Evolutionary conservation across 2,888 invertebrate genomes (phyloP), one percentile per base, ranked within the genome.

Genomic region (Ethmia dodecea): DNA sequence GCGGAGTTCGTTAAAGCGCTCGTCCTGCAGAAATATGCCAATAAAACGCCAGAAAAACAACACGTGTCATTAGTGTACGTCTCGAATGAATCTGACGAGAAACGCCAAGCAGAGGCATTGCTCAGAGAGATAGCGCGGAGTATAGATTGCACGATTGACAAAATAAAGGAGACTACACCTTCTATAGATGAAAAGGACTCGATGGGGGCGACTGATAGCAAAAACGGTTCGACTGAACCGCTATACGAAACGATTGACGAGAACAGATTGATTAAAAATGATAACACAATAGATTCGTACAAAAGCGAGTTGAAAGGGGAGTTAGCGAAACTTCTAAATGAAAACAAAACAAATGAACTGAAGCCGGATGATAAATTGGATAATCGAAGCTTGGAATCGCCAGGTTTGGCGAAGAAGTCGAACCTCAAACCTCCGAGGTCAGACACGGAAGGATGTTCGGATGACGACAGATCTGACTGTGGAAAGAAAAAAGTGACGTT

Each of bases 41-140:
- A 66, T 56, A 59, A 60, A 43, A 59, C 52, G 42, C 57, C 69
- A 31, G 70, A 76, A 35, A 73, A 73, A 57, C 69, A 69, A 54
- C 67, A 84, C 78, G 84, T 86, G 78, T 81, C 78, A 1, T 45
- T 73, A 1, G 76, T 83, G 32, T 86, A 81, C 69, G 78, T 83
- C 11, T 63, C 63, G 4, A 55, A 74, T 52, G 76, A 74, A 16
- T 69, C 76, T 4, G 60, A 72, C 46, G 83, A 83, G 44, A 81
- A 80, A 48, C 67, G 66, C 52, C 80, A 73, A 58, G 75, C 84
- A 0, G 83, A 83, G 43, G 74, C 78, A 64, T 56, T 86, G 36
- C 69, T 86, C 22, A 59, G 80, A 1, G 79, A 83, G 68, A 81
- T 84, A 37, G 86, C 84, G 37, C 59, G 67, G 35, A 75, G 74